A percentile compares a stretch with the other conserved stretches of the same genome.
Conservation (phyloP, 2,797 vertebrate species). For the Poeciliopsis infans region DNA sequence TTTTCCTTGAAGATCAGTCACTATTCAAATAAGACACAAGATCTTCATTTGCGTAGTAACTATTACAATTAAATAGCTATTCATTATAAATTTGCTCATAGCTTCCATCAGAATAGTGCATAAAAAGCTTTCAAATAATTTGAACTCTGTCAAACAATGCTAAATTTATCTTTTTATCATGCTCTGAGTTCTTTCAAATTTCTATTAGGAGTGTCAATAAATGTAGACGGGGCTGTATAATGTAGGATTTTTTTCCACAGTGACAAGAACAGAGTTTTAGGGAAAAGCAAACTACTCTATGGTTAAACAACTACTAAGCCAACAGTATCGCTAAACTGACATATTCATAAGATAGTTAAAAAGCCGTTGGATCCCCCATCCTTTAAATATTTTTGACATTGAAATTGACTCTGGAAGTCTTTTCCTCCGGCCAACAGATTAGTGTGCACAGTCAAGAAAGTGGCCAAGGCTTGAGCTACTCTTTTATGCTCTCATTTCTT, state of each 20-base stretch:
- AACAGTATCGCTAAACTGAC: constrained; percentile 18
- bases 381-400: constrained; percentile 22
- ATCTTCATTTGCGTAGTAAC: not conserved
- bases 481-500: constrained; percentile 17
- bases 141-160: not conserved
- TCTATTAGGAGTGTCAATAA: not conserved
- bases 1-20: not conserved
- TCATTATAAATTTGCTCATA: not conserved
- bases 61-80: not conserved
- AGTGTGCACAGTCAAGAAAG: constrained; percentile 4
- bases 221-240: not conserved
- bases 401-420: constrained; percentile 14
- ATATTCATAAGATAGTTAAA: constrained; percentile 10
- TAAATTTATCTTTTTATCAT: not conserved
- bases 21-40: not conserved
- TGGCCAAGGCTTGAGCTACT: constrained; percentile 1
- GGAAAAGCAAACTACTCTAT: constrained; percentile 25
- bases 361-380: constrained; percentile 3
- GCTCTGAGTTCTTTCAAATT: not conserved
- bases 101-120: not conserved
- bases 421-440: not conserved
- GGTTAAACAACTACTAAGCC: not conserved
- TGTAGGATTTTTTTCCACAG: constrained; percentile 8
- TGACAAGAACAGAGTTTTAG: not conserved
- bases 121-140: not conserved